Evolutionary conservation across 2,113 vertebrate genomes (phyloP), one percentile per base, ranked within the genome.

Genomic region (Bujurquina vittata): DNA sequence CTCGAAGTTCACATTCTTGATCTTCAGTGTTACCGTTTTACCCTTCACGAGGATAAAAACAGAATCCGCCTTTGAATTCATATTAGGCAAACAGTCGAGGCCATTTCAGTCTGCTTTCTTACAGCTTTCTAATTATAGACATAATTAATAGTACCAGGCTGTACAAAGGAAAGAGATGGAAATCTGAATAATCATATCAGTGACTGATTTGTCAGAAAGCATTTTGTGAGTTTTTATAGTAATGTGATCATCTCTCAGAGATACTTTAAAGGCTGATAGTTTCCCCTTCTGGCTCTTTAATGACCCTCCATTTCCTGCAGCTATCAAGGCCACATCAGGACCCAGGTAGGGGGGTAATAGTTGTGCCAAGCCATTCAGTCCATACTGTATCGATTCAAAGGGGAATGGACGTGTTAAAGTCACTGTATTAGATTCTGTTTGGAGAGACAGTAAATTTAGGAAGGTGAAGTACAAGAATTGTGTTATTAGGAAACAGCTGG

Each of bases 1-100:
- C 95, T 99, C 97, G n/a, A 99, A 99, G 62, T 97, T 96, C 62
- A 99, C 96, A 10, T 98, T 98, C 94, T 99, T 99, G 31, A 99
- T 87, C 88, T 99, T 99, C 88, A 99, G 85, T 7, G 98, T 99
- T 79, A 99, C 95, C 2, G 97, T 99, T 96, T 97, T 98, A 89
- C 97, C 98, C 98, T 94, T 96, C 31, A 5, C 72, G 74, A 65
- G 52, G 3, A 79, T 5, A 92, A 80, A 77, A 92, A 31, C 35
- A 90, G 79, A 17, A 91, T 1, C 90, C 1, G 35, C 55, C 26
- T 54, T 33, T 72, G 31, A 54, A 54, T 77, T 62, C 7, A 23
- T 3, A 37, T 61, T 1, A 61, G 14, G 12, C 29, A 62, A 83
- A 80, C 23, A 22, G 49, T 58, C 56, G 17, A 2, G 5, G 17